These are phyloP conservation scores for Lordiphosa collinella DNA, from an alignment of 1,140 invertebrate genomes.

Conservation along the genomic window DNA sequence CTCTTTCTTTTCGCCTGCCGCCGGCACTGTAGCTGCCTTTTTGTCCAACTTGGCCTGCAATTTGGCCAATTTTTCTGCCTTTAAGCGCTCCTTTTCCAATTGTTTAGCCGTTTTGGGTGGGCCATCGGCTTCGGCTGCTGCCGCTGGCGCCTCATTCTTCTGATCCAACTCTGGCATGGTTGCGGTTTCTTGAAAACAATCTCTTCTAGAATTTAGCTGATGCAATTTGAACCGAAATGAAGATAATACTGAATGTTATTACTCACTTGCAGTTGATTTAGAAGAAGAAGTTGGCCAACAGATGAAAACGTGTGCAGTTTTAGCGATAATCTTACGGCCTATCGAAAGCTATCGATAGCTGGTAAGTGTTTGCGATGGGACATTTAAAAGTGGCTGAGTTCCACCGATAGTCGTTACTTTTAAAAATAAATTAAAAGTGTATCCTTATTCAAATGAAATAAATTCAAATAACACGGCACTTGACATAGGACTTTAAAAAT, in stretches of 20 bases:
- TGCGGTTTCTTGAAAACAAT: neutral
- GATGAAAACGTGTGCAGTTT: constrained; percentile 71
- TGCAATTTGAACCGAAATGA: constrained; percentile 24
- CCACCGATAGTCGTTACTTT: no score
- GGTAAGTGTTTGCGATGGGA: no score
- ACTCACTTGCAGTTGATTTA: constrained; percentile 34
- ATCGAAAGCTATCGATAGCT: neutral
- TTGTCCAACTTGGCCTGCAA: constrained; percentile 95
- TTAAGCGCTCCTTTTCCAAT: constrained; percentile 93
- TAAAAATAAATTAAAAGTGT: no score
- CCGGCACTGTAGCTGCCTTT: constrained; percentile 81
- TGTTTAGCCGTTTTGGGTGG: constrained; percentile 91
- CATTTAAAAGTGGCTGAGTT: no score
- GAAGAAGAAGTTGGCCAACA: constrained; percentile 28
- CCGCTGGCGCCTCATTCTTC: constrained; percentile 23
- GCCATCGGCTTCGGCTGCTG: constrained; percentile 32
- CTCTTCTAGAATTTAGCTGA: constrained; percentile 12
- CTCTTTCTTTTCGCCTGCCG: constrained; percentile 83
- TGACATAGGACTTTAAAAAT: no score
- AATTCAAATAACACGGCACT: no score
- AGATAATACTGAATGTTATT: constrained; percentile 14
- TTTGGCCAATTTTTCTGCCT: constrained; percentile 94
- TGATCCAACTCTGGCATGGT: constrained; percentile 39
- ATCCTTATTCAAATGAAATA: no score
- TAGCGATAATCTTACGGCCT: neutral